Percentiles rank a stretch among this genome's conserved stretches.
Evolutionary conservation across 2,113 vertebrate species (phyloP).

Genomic region (Zeus faber): DNA sequence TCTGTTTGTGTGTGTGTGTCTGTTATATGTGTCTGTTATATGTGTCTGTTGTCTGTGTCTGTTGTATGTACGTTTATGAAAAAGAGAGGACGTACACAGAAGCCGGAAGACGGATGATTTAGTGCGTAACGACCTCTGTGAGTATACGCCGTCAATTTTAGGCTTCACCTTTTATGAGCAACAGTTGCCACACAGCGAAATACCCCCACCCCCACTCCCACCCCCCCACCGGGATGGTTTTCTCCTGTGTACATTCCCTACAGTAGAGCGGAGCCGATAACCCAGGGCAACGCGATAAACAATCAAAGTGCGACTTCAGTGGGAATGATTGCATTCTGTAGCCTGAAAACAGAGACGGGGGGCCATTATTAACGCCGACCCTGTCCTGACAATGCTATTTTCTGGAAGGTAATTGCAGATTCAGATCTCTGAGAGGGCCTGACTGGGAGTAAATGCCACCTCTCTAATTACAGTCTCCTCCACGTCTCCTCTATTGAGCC

Average conservation of each 20-base stretch:
- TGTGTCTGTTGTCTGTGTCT: conserved; percentile 18
- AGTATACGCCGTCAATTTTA: conserved; percentile 30
- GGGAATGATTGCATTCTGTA: conserved; percentile 73
- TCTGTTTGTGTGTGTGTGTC: conserved; percentile 10
- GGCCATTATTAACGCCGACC: conserved; percentile 76
- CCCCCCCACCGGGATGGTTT: conserved; percentile 49
- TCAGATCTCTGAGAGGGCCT: conserved; percentile 86
- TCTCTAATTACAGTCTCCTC: conserved; percentile 86
- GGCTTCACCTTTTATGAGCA: conserved; percentile 41
- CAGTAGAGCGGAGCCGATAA: conserved; percentile 66
- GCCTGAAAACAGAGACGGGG: conserved; percentile 15
- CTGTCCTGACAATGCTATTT: conserved; percentile 82
- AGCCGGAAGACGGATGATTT: conserved; percentile 2
- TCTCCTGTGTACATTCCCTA: conserved; percentile 60
- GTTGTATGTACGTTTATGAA: conserved; percentile 22
- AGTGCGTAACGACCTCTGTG: conserved; percentile 45
- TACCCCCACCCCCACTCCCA: conserved; percentile 40
- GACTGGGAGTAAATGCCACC: conserved; percentile 92
- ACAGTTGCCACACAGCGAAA: conserved; percentile 56
- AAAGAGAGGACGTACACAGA: not conserved
- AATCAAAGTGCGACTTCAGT: conserved; percentile 79
- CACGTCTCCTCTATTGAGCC: conserved; percentile 76
- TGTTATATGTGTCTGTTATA: conserved; percentile 3
- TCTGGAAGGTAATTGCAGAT: conserved; percentile 82
- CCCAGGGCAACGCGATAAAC: conserved; percentile 73